Base-by-base conservation (phyloP, 1,140 invertebrate genomes). In the Homalodisca vitripennis region DNA sequence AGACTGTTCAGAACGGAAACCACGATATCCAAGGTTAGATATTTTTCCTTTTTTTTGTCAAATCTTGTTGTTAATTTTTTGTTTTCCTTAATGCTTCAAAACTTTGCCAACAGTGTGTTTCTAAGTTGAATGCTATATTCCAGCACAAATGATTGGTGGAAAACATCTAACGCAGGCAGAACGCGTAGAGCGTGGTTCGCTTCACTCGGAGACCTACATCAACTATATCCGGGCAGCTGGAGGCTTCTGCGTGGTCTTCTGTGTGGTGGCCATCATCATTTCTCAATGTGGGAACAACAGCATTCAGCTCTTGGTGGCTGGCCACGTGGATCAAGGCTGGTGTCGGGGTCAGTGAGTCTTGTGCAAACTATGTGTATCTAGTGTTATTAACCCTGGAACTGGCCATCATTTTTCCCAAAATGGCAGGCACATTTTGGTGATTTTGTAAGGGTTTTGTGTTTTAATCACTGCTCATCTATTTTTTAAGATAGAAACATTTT, bases 261-360 rank as follows among this genome's bases (percentile, higher is more conserved):
- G 86, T 14, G 80, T 89, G 3, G 70, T 88, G 31, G 57, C 86
- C 0, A 78, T 79, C 24, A 87, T 89, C 70, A 73, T 74, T 86
- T 1, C 34, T 88, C 6, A 87, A 86, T 71, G 82, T 88, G 30
- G 83, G 82, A 0, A 81, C 82, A 20, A 81, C 83, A 17, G 76
- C 81, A 0, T 88, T 89, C 68, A 86, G 86, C 69, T 85, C 84
- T 64, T 88, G 87, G 83, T 91, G 88, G 87, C 79, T 92, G 1
- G 85, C 87, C 3, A 76, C 81, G 69, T 92, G 89, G 89, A 80
- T 91, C 29, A 78, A 80, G 51, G 78, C 78, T 64, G 79, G 81
- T 10, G 77, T 64, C 22, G n/a, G n/a, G n/a, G n/a, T n/a, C n/a
- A n/a, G n/a, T n/a, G n/a, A n/a, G n/a, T n/a, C n/a, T n/a, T n/a